phyloP scores from a whole-genome alignment of 2,797 vertebrate genomes.

The Rhincodon typus region DNA sequence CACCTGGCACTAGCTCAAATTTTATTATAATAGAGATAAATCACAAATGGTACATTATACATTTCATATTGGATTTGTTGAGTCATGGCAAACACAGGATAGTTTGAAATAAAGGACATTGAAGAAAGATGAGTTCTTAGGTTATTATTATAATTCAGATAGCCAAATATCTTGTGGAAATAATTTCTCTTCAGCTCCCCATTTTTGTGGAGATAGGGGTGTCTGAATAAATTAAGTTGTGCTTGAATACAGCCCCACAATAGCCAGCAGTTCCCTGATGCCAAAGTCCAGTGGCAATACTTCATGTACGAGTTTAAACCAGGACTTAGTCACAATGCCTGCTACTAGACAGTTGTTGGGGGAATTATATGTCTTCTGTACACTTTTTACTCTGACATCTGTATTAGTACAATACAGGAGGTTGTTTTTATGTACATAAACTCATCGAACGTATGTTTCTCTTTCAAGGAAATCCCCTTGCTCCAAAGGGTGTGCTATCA shows the following conservation, averaged over 20 bases:
- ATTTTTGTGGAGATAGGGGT: neutral
- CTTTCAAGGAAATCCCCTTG: neutral
- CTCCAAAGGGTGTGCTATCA: too few relatives aligned
- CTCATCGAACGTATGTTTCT: neutral
- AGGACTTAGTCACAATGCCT: neutral
- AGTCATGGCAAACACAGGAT: neutral
- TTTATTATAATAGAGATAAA: too few relatives aligned
- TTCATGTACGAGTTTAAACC: neutral
- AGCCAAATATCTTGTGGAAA: neutral
- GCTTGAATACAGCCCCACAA: neutral
- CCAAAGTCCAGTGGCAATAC: neutral
- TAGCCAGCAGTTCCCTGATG: too few relatives aligned
- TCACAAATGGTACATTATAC: too few relatives aligned
- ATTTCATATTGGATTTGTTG: neutral
- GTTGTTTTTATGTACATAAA: neutral
- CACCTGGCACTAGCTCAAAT: too few relatives aligned
- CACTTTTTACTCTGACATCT: neutral
- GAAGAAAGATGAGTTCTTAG: neutral
- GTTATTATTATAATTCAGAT: neutral
- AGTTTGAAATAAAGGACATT: neutral
- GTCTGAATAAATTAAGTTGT: neutral
- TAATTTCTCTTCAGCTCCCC: neutral
- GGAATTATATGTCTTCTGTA: neutral
- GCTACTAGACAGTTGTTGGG: neutral
- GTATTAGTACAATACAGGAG: neutral